Percentiles rank a stretch among this genome's conserved stretches.
These are phyloP conservation scores for Molorchus minor DNA, from an alignment of 2,888 invertebrate genomes.

Conservation along the genomic window DNA sequence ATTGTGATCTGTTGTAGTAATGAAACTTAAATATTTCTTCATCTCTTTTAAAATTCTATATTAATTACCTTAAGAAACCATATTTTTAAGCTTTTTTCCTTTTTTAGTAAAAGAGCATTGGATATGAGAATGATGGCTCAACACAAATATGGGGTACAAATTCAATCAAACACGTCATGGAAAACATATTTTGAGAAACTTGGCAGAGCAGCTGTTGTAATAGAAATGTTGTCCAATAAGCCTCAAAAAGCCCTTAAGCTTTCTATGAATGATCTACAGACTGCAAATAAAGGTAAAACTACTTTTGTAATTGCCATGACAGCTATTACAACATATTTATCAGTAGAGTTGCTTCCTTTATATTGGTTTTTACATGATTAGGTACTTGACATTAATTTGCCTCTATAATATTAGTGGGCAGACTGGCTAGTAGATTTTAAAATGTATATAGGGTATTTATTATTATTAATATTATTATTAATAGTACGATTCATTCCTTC, in stretches of 20 bases:
- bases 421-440: too few species aligned
- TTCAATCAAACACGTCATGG: slow-evolving; percentile 64
- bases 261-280: slow-evolving; percentile 49
- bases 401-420: too few species aligned
- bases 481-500: too few species aligned
- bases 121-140: slow-evolving; percentile 74
- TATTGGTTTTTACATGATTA: too few species aligned
- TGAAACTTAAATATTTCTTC: neutral
- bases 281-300: slow-evolving; percentile 50
- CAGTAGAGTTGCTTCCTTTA: too few species aligned
- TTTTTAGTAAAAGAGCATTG: slow-evolving; percentile 67
- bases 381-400: too few species aligned
- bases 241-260: slow-evolving; percentile 70
- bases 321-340: too few species aligned
- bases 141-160: slow-evolving; percentile 72
- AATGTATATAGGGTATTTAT: too few species aligned
- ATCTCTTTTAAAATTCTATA: neutral
- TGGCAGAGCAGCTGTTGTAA: slow-evolving; percentile 72
- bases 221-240: slow-evolving; percentile 76
- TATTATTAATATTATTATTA: too few species aligned
- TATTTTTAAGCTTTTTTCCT: slow-evolving; percentile 20
- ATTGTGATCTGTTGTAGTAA: too few species aligned
- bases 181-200: slow-evolving; percentile 68
- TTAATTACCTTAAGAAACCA: neutral
- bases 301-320: too few species aligned